A percentile compares a stretch with the other conserved stretches of the same genome.
Conservation (phyloP, 2,888 invertebrate genomes). For the Merodon equestris region DNA sequence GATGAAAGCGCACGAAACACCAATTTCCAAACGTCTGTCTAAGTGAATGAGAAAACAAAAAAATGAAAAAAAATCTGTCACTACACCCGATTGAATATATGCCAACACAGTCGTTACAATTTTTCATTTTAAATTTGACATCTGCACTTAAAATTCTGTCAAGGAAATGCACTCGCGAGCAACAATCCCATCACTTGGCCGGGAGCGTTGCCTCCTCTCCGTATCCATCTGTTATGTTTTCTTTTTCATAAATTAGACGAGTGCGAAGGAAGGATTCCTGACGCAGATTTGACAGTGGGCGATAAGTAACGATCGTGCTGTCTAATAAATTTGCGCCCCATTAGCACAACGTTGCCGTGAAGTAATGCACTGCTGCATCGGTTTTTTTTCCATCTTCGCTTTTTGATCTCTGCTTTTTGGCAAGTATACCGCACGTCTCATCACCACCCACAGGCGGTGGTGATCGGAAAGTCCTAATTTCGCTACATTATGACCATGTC, state of each 20-base stretch:
- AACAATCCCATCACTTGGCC: slow-evolving; percentile 45
- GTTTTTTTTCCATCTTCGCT: slow-evolving; percentile 34
- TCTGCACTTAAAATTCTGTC: slow-evolving; percentile 67
- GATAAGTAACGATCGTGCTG: slow-evolving; percentile 67
- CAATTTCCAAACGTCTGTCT: slow-evolving; percentile 47
- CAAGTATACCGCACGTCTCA: slow-evolving; percentile 26
- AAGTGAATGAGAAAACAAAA: slow-evolving; percentile 18
- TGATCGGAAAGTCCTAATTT: slow-evolving; percentile 54
- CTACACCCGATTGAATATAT: slow-evolving; percentile 61
- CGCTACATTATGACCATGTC: slow-evolving; percentile 37
- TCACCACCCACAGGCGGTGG: slow-evolving; percentile 5
- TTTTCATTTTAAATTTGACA: slow-evolving; percentile 57
- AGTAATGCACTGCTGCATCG: slow-evolving; percentile 48
- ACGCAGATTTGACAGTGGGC: slow-evolving; percentile 69
- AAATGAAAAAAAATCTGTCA: slow-evolving; percentile 43
- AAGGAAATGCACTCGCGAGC: slow-evolving; percentile 66
- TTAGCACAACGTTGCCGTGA: slow-evolving; percentile 59
- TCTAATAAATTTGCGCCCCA: slow-evolving; percentile 68
- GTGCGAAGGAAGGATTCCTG: slow-evolving; percentile 55
- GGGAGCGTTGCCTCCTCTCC: slow-evolving; percentile 6
- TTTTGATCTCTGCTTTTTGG: slow-evolving; percentile 11
- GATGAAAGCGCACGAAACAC: slow-evolving; percentile 50
- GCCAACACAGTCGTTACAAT: slow-evolving; percentile 65
- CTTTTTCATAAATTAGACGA: slow-evolving; percentile 48
- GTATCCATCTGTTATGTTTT: slow-evolving; percentile 18